These are phyloP conservation scores for Ardeotis arabs DNA, from an alignment of 2,113 vertebrate species.

Conservation along the genomic window DNA sequence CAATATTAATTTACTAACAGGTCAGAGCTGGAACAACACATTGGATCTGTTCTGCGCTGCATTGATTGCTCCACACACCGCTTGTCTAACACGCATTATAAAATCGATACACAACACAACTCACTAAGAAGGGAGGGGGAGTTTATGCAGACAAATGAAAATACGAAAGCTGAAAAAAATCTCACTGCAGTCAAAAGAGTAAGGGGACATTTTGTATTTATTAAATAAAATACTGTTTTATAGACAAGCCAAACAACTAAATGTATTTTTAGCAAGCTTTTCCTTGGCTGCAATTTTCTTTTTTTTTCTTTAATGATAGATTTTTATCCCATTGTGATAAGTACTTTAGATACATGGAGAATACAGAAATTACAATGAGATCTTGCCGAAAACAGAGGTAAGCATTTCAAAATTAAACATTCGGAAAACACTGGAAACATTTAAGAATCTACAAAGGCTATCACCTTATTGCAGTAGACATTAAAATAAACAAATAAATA, in stretches of 20 bases:
- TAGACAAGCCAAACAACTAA: not conserved
- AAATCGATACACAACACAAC: slow-evolving; percentile 29
- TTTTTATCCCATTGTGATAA: not conserved
- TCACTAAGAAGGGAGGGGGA: not conserved
- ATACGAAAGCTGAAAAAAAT: not conserved
- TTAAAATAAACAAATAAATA: slow-evolving; percentile 20
- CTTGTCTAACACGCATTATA: slow-evolving; percentile 18
- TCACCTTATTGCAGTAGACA: not conserved
- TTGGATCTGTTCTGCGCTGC: not conserved
- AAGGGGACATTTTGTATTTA: not conserved
- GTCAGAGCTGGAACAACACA: not conserved
- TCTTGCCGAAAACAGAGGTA: not conserved
- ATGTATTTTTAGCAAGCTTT: not conserved
- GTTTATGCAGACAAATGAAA: slow-evolving; percentile 22
- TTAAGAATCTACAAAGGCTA: slow-evolving; percentile 5
- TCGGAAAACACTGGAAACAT: not conserved
- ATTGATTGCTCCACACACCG: slow-evolving; percentile 4
- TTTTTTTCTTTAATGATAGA: not conserved
- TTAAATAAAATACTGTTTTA: not conserved
- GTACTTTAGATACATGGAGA: not conserved
- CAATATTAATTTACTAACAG: slow-evolving; percentile 32
- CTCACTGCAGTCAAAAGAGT: not conserved
- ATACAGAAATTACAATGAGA: not conserved
- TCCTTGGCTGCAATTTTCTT: not conserved
- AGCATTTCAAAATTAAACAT: not conserved